Conservation (phyloP, 1,140 invertebrate genomes). For the Papilio glaucus region DNA sequence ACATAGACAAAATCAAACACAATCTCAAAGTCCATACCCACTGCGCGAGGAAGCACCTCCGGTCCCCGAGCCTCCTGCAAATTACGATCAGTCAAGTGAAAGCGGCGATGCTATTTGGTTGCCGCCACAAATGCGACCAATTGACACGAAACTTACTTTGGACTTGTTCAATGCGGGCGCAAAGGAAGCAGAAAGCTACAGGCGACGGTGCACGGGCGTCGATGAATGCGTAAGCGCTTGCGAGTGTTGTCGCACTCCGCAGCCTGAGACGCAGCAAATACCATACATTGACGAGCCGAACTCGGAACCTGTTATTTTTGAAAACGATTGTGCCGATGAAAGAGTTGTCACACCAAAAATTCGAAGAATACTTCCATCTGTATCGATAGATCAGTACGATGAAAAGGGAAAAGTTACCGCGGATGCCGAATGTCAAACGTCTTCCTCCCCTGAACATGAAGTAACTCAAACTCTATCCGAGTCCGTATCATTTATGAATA, state of each 20-base stretch:
- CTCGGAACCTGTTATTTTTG: constrained; percentile 77
- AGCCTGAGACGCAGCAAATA: constrained; percentile 72
- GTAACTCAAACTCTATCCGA: constrained; percentile 40
- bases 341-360: constrained; percentile 70
- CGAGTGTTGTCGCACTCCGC: constrained; percentile 75
- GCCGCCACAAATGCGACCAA: constrained; percentile 75
- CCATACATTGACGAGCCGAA: constrained; percentile 80
- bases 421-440: constrained; percentile 73
- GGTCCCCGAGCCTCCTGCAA: constrained; percentile 54
- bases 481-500: constrained; percentile 33
- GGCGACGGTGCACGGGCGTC: constrained; percentile 63
- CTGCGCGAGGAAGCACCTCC: constrained; percentile 56
- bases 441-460: constrained; percentile 55
- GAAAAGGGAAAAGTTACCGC: constrained; percentile 64
- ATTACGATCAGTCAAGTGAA: constrained; percentile 67
- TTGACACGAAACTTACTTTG: constrained; percentile 67
- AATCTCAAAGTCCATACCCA: constrained; percentile 49
- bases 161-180: constrained; percentile 63
- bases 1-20: constrained; percentile 42
- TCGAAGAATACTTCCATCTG: constrained; percentile 68
- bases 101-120: constrained; percentile 60
- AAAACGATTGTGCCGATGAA: constrained; percentile 61
- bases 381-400: constrained; percentile 68
- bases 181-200: constrained; percentile 57
- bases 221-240: constrained; percentile 76